Percentiles rank a stretch among this genome's conserved stretches.
Evolutionary conservation across 23 tunicate genomes (phyloP).

Genomic region (Trididemnum miniatum): DNA sequence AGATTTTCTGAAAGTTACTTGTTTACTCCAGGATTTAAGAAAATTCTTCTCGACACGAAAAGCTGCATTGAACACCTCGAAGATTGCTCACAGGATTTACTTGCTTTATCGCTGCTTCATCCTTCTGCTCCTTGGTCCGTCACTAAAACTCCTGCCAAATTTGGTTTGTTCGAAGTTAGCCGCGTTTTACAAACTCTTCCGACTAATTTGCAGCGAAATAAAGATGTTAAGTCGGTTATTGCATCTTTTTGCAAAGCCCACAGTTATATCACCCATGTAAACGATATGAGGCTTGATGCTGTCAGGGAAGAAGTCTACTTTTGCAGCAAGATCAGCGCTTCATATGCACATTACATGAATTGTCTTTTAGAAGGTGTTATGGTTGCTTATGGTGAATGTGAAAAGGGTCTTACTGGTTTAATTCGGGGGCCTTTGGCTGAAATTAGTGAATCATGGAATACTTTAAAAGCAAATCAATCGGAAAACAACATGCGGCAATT

Average conservation of each 20-base stretch:
- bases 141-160: conserved; percentile 32
- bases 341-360: conserved; percentile 41
- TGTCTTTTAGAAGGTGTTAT: conserved; percentile 25
- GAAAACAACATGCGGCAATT: conserved; percentile 40
- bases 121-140: conserved; percentile 90
- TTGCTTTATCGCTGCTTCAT: conserved; percentile 68
- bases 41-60: not conserved
- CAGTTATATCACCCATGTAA: conserved; percentile 47
- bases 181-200: conserved; percentile 33
- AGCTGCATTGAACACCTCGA: conserved; percentile 41
- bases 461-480: conserved; percentile 42
- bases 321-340: conserved; percentile 1
- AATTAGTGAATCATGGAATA: conserved; percentile 52
- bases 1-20: conserved; percentile 25
- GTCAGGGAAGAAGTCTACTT: conserved; percentile 24
- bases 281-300: conserved; percentile 35
- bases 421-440: conserved; percentile 46
- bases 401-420: conserved; percentile 8
- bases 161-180: conserved; percentile 46
- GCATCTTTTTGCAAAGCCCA: conserved; percentile 62
- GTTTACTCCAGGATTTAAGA: conserved; percentile 26
- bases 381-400: conserved; percentile 51
- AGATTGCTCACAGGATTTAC: conserved; percentile 66
- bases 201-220: conserved; percentile 5
- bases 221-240: conserved; percentile 25